Conservation (phyloP, 2,888 invertebrate species). For the Podotricha telesiphe region DNA sequence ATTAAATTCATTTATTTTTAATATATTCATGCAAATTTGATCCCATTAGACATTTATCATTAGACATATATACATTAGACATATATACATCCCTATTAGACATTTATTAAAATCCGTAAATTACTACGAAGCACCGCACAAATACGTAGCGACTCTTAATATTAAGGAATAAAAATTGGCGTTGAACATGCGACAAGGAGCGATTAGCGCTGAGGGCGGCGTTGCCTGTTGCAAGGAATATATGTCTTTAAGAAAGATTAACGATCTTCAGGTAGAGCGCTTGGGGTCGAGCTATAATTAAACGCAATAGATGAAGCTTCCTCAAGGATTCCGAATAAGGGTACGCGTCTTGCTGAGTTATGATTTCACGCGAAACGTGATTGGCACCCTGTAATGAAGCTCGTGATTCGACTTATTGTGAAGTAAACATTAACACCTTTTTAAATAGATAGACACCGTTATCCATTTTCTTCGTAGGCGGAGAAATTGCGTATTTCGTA, state of each 20-base stretch:
- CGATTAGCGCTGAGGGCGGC: constrained; percentile 71
- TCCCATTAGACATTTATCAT: no score
- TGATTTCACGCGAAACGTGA: constrained; percentile 79
- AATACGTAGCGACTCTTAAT: not conserved
- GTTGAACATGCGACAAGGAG: constrained; percentile 60
- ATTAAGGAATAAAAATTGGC: constrained; percentile 10
- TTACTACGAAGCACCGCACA: not conserved
- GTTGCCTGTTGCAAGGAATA: constrained; percentile 71
- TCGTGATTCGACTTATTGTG: constrained; percentile 56
- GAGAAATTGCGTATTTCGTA: no score
- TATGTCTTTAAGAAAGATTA: constrained; percentile 84
- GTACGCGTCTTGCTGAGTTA: constrained; percentile 80
- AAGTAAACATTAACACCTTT: constrained; percentile 14
- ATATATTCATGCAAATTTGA: no score
- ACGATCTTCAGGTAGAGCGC: constrained; percentile 80
- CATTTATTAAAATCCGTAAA: no score
- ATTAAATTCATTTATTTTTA: no score
- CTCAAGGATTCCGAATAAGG: constrained; percentile 77
- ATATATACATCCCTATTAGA: no score
- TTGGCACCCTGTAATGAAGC: constrained; percentile 76
- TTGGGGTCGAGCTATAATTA: constrained; percentile 80
- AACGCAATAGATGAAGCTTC: constrained; percentile 81
- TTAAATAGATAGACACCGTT: not conserved
- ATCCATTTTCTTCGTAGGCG: no score
- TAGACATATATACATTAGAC: no score